phyloP scores from a whole-genome alignment of 2,888 invertebrate genomes.

The Horisme vitalbata region DNA sequence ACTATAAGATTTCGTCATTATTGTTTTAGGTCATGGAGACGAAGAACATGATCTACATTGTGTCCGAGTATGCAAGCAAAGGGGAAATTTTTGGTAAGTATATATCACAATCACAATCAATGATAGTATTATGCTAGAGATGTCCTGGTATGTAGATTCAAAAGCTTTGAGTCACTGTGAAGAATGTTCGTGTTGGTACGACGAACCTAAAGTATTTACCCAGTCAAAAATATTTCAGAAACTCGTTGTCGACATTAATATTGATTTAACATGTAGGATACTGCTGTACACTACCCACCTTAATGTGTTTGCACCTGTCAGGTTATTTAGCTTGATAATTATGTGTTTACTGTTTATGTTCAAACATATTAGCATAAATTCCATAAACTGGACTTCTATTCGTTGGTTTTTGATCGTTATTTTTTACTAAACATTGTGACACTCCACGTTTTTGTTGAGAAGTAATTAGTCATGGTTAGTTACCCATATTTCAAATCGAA shows the following conservation, averaged over 20 bases:
- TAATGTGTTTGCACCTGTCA: conserved; percentile 7
- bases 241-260: too few species aligned
- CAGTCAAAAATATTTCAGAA: too few species aligned
- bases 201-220: too few species aligned
- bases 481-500: too few species aligned
- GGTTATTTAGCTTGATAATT: conserved; percentile 5
- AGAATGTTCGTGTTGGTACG: too few species aligned
- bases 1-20: conserved; percentile 1
- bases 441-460: not conserved
- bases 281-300: too few species aligned
- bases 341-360: conserved; percentile 8
- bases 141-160: too few species aligned
- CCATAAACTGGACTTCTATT: conserved; percentile 9
- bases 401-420: conserved; percentile 3
- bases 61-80: conserved; percentile 98
- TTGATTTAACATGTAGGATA: too few species aligned
- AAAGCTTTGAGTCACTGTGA: too few species aligned
- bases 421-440: not conserved
- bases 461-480: not conserved
- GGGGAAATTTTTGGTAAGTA: conserved; percentile 98
- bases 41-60: conserved; percentile 98
- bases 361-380: conserved; percentile 9
- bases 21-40: conserved; percentile 97
- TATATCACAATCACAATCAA: not conserved
- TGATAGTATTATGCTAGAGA: too few species aligned